Evolutionary conservation across 2,797 vertebrate genomes (phyloP), one percentile per base, ranked within the genome.

Genomic region (Cyclura pinguis): DNA sequence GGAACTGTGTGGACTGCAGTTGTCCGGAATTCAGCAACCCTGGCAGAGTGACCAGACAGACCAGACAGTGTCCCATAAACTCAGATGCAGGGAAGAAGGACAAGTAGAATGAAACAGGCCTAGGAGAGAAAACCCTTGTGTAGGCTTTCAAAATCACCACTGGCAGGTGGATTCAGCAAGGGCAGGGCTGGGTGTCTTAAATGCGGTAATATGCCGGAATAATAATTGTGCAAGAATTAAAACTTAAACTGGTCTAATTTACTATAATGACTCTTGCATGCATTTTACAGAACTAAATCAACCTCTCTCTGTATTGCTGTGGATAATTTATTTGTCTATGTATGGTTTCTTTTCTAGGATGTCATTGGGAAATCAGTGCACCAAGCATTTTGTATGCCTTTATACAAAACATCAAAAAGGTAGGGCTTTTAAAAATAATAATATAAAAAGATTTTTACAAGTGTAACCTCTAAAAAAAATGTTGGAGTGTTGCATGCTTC

Each of bases 351-450:
- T 88, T 1, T 93, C 88, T 96, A 99, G 99, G 98, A 99, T 96
- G 97, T 99, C 42, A 99, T 99, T 95, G 99, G 99, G 55, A 98
- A 97, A 93, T 99, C 99, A 1, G 97, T 99, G 80, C 98, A 96
- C 93, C 98, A 98, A 96, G 98, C 98, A 12, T 91, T 97, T 86
- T 98, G 98, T 94, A 95, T 99, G 92, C 96, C 97, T 35, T 97
- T 99, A 18, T 99, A 99, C 95, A 97, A 95, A 57, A 96, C 98
- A 69, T 95, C 98, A 88, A 97, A 97, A 93, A 98, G 98, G 99
- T 99, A 97, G 91, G 94, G 84, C 35, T 94, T 1, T 95, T 91
- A 90, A 62, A 59, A 22, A 62, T 62, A 59, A 59, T 62, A 62
- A 22, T 62, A 22, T 62, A 81, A 93, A 80, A 93, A 84, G 50